Base-by-base conservation (phyloP, 2,888 invertebrate genomes). In the Hoplodrina blanda region DNA sequence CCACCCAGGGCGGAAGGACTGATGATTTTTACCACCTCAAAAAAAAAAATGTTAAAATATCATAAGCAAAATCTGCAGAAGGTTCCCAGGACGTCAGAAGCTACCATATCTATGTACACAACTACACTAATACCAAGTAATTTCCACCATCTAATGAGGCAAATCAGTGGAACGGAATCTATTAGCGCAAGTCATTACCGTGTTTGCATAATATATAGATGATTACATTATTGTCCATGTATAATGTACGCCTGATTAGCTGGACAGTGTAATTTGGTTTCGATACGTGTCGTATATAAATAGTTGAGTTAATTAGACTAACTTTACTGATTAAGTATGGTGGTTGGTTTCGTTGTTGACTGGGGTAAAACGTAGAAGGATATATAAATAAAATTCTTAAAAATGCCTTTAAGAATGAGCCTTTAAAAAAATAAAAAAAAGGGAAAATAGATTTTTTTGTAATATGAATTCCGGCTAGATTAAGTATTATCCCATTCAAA, bases 141-240 rank as follows among this genome's bases (percentile, higher is more conserved):
- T 87, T 83, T 78, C 81, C 59, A 66, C 61, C 62, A 66, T 53
- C 82, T 87, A 88, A 89, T 88, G 89, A 89, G 81, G 73, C 80
- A 81, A 89, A 89, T 89, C 88, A 87, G 80, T 82, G 81, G 80
- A 70, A 80, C 84, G 81, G 89, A 88, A 88, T 88, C 85, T 88
- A 89, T 89, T 88, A 89, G 82, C 74, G 81, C 73, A 56, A 67
- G 81, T 87, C 87, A 87, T 88, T 87, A 87, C 74, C 64, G 73
- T 63, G 82, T 87, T 85, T 86, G 78, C 83, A 80, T 82, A 84
- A 84, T 84, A 73, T 82, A 84, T 83, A 78, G 78, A 55, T 63
- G 76, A 83, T 76, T 83, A 71, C 62, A 54, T 78, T 80, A 83
- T 80, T 83, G 68, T 66, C 60, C 63, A 59, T 76, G 73, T 82